Conservation (phyloP, 2,797 vertebrate genomes). For the Tangara arthus region DNA sequence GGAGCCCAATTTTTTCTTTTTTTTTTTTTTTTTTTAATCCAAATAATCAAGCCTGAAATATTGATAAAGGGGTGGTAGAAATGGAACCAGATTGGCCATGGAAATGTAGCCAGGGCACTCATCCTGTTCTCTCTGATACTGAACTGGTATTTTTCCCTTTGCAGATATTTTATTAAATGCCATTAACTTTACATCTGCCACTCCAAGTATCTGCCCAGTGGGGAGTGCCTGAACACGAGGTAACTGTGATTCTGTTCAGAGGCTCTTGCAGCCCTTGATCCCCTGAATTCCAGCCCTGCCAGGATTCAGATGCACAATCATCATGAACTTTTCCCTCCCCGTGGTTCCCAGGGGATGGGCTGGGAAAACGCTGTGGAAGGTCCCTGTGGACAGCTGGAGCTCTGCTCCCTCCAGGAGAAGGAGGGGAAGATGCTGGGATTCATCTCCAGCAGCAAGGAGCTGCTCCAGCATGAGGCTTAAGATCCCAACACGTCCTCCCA, state of each 20-base stretch:
- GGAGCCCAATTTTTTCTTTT: neutral
- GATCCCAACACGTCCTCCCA: neutral
- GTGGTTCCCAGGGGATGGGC: rapidly evolving
- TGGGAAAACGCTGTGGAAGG: rapidly evolving
- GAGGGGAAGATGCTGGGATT: neutral
- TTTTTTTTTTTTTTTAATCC: neutral
- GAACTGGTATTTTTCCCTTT: neutral
- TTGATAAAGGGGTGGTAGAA: neutral
- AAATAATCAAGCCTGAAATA: neutral
- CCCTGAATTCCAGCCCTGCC: rapidly evolving
- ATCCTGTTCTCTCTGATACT: neutral
- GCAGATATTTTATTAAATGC: neutral
- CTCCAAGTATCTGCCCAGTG: neutral
- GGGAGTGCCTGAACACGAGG: neutral
- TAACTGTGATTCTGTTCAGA: rapidly evolving
- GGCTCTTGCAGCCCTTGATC: neutral
- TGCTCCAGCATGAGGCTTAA: neutral
- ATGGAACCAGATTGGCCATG: rapidly evolving
- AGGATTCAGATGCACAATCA: rapidly evolving
- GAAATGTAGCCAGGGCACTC: rapidly evolving
- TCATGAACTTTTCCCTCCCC: rapidly evolving
- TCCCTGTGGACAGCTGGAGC: rapidly evolving
- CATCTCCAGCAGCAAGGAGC: neutral
- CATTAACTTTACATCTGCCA: neutral
- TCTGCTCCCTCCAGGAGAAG: neutral